A percentile compares a stretch with the other conserved stretches of the same genome.
Evolutionary conservation across 2,113 vertebrate genomes (phyloP).

Genomic region (Hassar affinis): DNA sequence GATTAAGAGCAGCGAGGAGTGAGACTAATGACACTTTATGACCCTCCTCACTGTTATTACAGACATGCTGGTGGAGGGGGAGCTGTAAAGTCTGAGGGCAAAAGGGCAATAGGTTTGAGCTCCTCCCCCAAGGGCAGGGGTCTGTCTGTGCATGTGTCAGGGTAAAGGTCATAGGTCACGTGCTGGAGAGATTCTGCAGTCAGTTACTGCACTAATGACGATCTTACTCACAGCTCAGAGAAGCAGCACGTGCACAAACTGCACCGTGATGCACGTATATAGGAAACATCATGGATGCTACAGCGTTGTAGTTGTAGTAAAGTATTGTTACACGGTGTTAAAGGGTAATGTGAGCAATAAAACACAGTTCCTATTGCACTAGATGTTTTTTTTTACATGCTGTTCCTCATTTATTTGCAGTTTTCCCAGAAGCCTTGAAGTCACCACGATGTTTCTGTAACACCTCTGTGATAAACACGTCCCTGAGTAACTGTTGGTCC

Average conservation of each 20-base stretch:
- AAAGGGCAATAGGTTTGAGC: constrained; percentile 17
- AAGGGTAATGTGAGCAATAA: neutral
- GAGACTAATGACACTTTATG: neutral
- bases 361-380: neutral
- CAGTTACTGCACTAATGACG: neutral
- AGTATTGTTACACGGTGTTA: neutral
- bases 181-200: neutral
- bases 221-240: neutral
- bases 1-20: too few species aligned
- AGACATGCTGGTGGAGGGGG: constrained; percentile 7
- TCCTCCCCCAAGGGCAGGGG: neutral
- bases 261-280: neutral
- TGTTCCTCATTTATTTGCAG: constrained; percentile 15
- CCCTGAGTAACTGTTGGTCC: constrained; percentile 11
- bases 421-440: constrained; percentile 12
- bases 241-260: neutral
- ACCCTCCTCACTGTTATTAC: neutral
- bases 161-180: constrained; percentile 24
- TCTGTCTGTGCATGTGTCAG: constrained; percentile 22
- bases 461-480: constrained; percentile 7
- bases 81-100: constrained; percentile 16
- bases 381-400: neutral
- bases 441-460: constrained; percentile 28
- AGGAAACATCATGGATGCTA: neutral
- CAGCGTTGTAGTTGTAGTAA: neutral